Evolutionary conservation across 2,797 vertebrate species (phyloP), one percentile per base, ranked within the genome.

Genomic region (Paramormyrops hopkinsi): DNA sequence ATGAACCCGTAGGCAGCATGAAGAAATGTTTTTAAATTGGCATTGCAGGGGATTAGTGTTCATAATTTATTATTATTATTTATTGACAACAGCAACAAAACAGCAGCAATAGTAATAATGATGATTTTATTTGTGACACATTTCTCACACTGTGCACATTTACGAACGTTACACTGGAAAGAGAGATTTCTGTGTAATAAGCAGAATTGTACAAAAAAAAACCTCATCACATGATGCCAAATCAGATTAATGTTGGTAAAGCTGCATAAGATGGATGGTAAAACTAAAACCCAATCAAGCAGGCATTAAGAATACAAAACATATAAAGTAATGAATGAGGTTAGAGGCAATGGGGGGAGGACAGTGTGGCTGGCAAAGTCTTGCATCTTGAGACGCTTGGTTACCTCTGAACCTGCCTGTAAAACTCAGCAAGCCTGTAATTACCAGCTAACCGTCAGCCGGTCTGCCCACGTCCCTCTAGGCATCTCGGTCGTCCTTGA

Each of bases 401-500:
- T 76, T 6, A 8, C 33, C 29, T 41, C 33, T 41, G 6, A 41
- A 41, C 14, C 33, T 7, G 12, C 69, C 8, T 7, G 41, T n/a
- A 4, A 41, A 79, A 69, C 6, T 73, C 37, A 19, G 9, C 37
- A 22, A 19, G 76, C 41, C 37, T 22, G 12, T 46, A 50, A 14
- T 29, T 25, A 2, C 22, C 3, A 11, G 46, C 48, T 84, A 84
- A 84, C 48, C 0, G 82, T 11, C 2, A 19, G 44, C 9, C 37
- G 25, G 46, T 25, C 7, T 73, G 41, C 6, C 12, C 88, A 46
- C n/a, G 2, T 12, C 65, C 17, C 59, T 69, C 3, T 88, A 98
- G 97, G 95, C 73, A 94, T 98, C 44, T 93, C 69, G 14, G 93
- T 98, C 86, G 92, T 98, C 90, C 92, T 98, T 93, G 97, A 98